Evolutionary conservation across 2,888 invertebrate genomes (phyloP).

Genomic region (Drosophila anomelani): DNA sequence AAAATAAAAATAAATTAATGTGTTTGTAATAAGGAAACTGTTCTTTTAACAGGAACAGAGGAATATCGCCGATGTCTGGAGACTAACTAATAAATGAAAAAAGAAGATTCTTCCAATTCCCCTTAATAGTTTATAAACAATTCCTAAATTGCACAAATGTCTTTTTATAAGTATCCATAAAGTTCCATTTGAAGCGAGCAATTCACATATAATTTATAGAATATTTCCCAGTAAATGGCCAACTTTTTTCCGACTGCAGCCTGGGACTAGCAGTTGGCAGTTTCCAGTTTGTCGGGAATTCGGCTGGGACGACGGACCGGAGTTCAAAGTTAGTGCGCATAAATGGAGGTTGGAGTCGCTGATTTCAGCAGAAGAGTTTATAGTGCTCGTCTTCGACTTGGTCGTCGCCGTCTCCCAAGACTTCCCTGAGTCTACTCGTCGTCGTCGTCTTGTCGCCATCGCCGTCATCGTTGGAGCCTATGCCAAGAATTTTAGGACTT

Average conservation of each 20-base stretch:
- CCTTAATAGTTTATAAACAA: neutral
- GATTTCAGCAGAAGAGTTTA: constrained; percentile 50
- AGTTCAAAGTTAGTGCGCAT: constrained; percentile 60
- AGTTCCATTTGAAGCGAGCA: neutral
- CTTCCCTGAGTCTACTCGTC: constrained; percentile 13
- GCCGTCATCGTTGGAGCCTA: constrained; percentile 43
- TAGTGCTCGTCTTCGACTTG: constrained; percentile 47
- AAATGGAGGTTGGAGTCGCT: constrained; percentile 56
- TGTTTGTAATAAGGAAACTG: neutral
- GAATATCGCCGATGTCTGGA: neutral
- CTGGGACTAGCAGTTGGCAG: constrained; percentile 38
- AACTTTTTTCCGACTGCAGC: constrained; percentile 28
- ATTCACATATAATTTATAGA: constrained; percentile 7
- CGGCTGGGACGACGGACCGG: constrained; percentile 38
- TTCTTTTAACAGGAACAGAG: neutral
- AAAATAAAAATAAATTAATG: too few species aligned
- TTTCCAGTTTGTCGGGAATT: constrained; percentile 56
- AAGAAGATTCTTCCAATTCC: neutral
- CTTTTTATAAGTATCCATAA: neutral
- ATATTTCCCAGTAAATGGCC: neutral
- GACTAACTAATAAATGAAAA: neutral
- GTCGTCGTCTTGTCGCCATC: constrained; percentile 54
- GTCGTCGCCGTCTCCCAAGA: constrained; percentile 30
- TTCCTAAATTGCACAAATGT: neutral
- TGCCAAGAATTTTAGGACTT: constrained; percentile 49